phyloP scores from a whole-genome alignment of 1,140 invertebrate species.

The Diabrotica virgifera region DNA sequence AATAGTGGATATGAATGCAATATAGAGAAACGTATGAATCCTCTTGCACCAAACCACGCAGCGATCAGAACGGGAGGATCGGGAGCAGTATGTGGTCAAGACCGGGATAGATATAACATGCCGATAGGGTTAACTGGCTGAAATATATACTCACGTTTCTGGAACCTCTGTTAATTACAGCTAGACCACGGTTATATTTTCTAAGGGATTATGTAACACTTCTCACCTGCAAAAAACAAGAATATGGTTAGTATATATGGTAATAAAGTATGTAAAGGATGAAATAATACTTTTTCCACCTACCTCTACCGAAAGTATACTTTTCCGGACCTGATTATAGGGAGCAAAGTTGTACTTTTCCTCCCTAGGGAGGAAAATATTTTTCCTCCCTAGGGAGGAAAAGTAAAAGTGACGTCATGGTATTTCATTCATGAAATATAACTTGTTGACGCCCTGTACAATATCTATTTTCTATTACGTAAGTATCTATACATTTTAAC shows the following conservation, averaged over 20 bases:
- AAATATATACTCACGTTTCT: slow-evolving; percentile 39
- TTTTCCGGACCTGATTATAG: too few relatives aligned
- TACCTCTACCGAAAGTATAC: too few relatives aligned
- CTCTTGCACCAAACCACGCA: slow-evolving; percentile 1
- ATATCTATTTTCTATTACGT: too few relatives aligned
- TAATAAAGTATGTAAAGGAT: too few relatives aligned
- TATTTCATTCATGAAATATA: too few relatives aligned
- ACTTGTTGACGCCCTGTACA: too few relatives aligned
- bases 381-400: too few relatives aligned
- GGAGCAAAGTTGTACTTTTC: too few relatives aligned
- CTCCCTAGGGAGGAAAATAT: too few relatives aligned
- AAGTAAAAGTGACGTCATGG: too few relatives aligned
- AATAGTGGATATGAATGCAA: slow-evolving; percentile 30
- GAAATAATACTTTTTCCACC: too few relatives aligned
- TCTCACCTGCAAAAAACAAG: slow-evolving; percentile 32
- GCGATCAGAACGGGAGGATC: background rate
- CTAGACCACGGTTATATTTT: slow-evolving; percentile 31
- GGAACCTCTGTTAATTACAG: slow-evolving; percentile 39
- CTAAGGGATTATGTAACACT: slow-evolving; percentile 23
- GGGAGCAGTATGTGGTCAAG: background rate
- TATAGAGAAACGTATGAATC: slow-evolving; percentile 9
- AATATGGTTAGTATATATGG: background rate
- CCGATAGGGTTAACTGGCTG: slow-evolving; percentile 32
- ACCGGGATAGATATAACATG: slow-evolving; percentile 14
- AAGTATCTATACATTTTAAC: too few relatives aligned